These are phyloP conservation scores for Ctenodactylus gundi DNA, from an alignment of 2,113 vertebrate species.

Conservation along the genomic window DNA sequence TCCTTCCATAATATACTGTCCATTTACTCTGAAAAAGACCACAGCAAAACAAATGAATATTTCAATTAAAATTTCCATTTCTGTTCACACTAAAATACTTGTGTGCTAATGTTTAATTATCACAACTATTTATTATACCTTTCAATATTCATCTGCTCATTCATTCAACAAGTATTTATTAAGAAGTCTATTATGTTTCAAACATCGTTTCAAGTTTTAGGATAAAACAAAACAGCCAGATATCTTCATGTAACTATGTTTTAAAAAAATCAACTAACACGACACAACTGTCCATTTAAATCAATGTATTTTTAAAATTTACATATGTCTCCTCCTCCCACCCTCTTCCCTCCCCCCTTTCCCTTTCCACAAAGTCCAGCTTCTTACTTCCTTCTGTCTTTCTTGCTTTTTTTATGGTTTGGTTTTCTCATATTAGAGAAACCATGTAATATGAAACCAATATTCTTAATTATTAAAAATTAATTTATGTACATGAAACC, in stretches of 20 bases:
- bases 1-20: slow-evolving; percentile 99
- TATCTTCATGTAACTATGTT: neutral
- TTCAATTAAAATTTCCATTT: neutral
- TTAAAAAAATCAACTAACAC: neutral
- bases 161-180: neutral
- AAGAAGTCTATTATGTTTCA: neutral
- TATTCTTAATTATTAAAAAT: neutral
- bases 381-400: too few relatives aligned
- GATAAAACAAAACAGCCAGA: neutral
- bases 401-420: too few relatives aligned
- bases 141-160: neutral
- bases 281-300: slow-evolving; percentile 14
- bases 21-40: slow-evolving; percentile 90
- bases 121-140: neutral
- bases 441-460: too few relatives aligned
- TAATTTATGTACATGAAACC: neutral
- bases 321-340: too few relatives aligned
- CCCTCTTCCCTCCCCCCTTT: too few relatives aligned
- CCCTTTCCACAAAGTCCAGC: too few relatives aligned
- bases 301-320: too few relatives aligned
- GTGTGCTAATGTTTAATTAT: neutral
- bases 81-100: neutral
- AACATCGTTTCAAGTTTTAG: neutral
- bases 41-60: neutral
- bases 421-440: too few relatives aligned